Conservation (phyloP, 1,140 invertebrate species). For the Hestina assimilis region DNA sequence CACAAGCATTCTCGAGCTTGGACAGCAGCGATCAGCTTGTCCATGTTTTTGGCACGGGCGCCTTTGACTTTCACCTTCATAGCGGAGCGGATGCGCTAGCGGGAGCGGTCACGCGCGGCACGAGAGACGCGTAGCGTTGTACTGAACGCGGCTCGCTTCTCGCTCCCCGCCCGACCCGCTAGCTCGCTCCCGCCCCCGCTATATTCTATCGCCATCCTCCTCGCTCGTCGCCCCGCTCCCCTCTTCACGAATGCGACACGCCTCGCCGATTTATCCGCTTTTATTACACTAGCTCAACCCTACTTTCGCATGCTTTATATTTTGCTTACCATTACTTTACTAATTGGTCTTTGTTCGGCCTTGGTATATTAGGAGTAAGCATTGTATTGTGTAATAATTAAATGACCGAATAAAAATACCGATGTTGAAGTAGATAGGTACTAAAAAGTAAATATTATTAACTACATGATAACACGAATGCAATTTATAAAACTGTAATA, state of each 20-base stretch:
- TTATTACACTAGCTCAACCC: conserved; percentile 10
- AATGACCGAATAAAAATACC: too few relatives aligned
- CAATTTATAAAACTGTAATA: too few relatives aligned
- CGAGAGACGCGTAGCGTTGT: conserved; percentile 41
- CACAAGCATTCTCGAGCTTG: conserved; percentile 70
- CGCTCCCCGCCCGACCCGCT: conserved; percentile 34
- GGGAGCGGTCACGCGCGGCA: conserved; percentile 40
- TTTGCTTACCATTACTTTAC: neutral
- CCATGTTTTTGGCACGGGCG: conserved; percentile 60
- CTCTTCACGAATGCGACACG: conserved; percentile 31
- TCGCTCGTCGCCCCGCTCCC: conserved; percentile 36
- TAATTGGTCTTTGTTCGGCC: neutral
- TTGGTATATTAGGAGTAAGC: neutral
- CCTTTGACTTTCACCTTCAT: conserved; percentile 61
- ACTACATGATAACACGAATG: too few relatives aligned
- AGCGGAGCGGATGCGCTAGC: conserved; percentile 54
- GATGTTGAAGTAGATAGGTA: too few relatives aligned
- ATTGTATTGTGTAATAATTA: neutral
- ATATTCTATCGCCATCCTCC: conserved; percentile 42
- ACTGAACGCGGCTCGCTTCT: conserved; percentile 40
- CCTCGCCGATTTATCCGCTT: conserved; percentile 40
- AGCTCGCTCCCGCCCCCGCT: conserved; percentile 24
- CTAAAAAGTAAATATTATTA: too few relatives aligned
- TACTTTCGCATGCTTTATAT: conserved; percentile 1
- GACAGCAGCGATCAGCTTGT: conserved; percentile 68